These are phyloP conservation scores for Formicarius rufipectus DNA, from an alignment of 2,113 vertebrate genomes.

Conservation along the genomic window DNA sequence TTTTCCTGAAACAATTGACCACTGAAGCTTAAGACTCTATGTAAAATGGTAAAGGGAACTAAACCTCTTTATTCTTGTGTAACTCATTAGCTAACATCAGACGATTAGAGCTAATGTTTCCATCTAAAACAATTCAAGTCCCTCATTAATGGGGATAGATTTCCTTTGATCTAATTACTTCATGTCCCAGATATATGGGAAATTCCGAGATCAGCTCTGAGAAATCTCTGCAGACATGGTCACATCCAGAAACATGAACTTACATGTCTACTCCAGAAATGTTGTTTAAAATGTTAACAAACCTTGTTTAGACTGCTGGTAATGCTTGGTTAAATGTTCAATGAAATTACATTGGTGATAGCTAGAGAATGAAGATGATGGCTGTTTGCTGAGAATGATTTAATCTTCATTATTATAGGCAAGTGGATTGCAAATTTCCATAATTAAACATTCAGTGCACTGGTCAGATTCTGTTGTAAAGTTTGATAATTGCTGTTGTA, in stretches of 20 bases:
- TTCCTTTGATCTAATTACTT: conserved; percentile 60
- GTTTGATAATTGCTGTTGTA: conserved; percentile 34
- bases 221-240: background rate
- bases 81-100: conserved; percentile 49
- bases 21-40: conserved; percentile 11
- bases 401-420: conserved; percentile 42
- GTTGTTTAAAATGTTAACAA: background rate
- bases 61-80: conserved; percentile 65
- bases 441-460: conserved; percentile 31
- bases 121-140: conserved; percentile 38
- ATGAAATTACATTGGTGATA: background rate
- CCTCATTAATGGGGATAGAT: conserved; percentile 26
- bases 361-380: background rate
- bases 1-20: conserved; percentile 28
- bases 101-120: conserved; percentile 35
- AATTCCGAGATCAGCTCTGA: conserved; percentile 23
- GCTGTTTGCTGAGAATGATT: background rate
- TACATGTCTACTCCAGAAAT: background rate
- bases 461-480: background rate
- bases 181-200: conserved; percentile 37
- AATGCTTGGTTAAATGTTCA: background rate
- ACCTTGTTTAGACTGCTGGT: background rate
- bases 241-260: background rate
- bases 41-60: conserved; percentile 41
- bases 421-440: conserved; percentile 46